Evolutionary conservation across 2,113 vertebrate species (phyloP), one percentile per base, ranked within the genome.

Genomic region (Athene noctua): DNA sequence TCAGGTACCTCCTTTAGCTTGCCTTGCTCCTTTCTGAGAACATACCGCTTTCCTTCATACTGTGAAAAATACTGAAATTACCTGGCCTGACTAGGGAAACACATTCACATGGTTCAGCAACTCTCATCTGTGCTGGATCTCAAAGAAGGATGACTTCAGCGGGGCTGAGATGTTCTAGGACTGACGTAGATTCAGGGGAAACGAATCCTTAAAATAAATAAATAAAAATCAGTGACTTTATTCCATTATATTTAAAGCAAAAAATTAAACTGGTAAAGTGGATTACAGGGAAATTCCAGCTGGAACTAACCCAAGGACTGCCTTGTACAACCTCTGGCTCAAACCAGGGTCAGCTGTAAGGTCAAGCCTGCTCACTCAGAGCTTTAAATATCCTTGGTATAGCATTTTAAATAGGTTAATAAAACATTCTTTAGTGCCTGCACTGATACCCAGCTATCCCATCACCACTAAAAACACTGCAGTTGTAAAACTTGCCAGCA

Each of bases 401-500:
- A 17, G 26, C 29, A 54, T 73, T 94, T 88, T 27, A 71, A 72
- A 58, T 30, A 38, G 40, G 58, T 54, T 73, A 70, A 4, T 26
- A 72, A 72, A 61, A 40, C 40, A 59, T 51, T 74, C 34, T 51
- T 55, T 14, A 36, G 17, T 25, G 88, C 44, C 68, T 63, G 77
- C 8, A 4, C 34, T 4, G 14, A 55, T n/a, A 65, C 21, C 47
- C 68, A 40, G 47, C 46, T 46, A 9, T 21, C 46, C 52, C 61
- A 8, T 30, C 4, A 12, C 7, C n/a, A 2, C 47, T 15, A 70
- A 27, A 74, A 74, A 67, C 2, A 0, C 61, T 91, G 92, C 94
- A 82, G 65, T n/a, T 86, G 61, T 61, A 58, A 81, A 18, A 62
- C 44, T 92, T 70, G 40, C 91, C 96, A 95, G 91, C 57, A 97